phyloP scores from a whole-genome alignment of 2,113 vertebrate genomes.

The Pagrus major region DNA sequence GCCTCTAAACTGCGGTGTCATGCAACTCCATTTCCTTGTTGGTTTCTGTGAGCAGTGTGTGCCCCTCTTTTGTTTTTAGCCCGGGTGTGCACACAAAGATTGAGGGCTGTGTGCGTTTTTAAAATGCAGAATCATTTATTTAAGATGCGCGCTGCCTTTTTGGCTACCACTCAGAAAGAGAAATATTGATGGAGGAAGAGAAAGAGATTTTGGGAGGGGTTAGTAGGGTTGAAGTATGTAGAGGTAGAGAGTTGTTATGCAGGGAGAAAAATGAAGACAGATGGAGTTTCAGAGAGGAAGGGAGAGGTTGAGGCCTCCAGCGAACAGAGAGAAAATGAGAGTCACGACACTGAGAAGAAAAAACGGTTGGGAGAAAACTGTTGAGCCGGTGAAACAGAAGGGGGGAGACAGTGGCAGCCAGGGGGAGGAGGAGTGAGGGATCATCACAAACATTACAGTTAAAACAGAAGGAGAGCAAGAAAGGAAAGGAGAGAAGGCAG shows the following conservation, averaged over 20 bases:
- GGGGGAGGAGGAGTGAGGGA: not conserved
- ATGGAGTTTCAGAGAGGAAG: conserved; percentile 16
- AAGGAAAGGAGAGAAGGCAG: not conserved
- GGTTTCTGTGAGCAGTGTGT: not conserved
- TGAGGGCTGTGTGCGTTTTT: conserved; percentile 28
- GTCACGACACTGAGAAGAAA: conserved; percentile 18
- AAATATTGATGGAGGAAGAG: conserved; percentile 8
- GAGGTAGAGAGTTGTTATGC: not conserved
- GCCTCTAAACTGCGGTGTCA: conserved; percentile 17
- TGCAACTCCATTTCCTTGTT: conserved; percentile 2
- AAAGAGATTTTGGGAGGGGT: not conserved
- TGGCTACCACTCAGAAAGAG: conserved; percentile 30
- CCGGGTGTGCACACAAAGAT: not conserved
- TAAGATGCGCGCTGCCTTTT: conserved; percentile 32
- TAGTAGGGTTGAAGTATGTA: not conserved
- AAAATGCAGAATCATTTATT: conserved; percentile 46
- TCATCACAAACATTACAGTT: not conserved
- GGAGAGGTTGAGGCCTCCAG: not conserved
- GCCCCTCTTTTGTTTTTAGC: not conserved
- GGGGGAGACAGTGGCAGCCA: not conserved
- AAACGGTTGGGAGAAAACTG: not conserved
- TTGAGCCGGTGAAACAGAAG: not conserved
- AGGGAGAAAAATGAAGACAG: conserved; percentile 5
- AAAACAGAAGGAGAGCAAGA: not conserved
- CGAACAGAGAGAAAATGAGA: conserved; percentile 14